A percentile compares a stretch with the other conserved stretches of the same genome.
phyloP scores from a whole-genome alignment of 2,888 invertebrate genomes.

The Ichneumoninae sp. region DNA sequence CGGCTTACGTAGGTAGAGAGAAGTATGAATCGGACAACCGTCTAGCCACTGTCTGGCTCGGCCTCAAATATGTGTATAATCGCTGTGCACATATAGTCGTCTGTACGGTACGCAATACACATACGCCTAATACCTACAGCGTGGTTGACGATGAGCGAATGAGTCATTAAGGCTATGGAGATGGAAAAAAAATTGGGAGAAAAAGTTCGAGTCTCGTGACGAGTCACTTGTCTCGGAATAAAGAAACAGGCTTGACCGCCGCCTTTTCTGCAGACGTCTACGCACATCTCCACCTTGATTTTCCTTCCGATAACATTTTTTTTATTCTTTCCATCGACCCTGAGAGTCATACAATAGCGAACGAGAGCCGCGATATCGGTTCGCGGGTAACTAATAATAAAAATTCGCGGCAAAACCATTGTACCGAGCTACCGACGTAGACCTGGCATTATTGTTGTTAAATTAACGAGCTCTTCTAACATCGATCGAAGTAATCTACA shows the following conservation, averaged over 20 bases:
- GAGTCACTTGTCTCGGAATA: slow-evolving; percentile 23
- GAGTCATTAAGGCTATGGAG: slow-evolving; percentile 61
- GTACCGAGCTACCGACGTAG: too few species aligned
- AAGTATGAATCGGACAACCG: slow-evolving; percentile 71
- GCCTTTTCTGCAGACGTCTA: background rate
- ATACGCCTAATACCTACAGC: slow-evolving; percentile 29
- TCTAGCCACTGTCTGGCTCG: slow-evolving; percentile 75
- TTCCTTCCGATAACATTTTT: background rate
- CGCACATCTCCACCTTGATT: background rate
- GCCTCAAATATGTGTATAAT: slow-evolving; percentile 53
- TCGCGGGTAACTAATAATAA: too few species aligned
- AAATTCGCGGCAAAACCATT: too few species aligned
- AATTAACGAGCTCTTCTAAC: too few species aligned
- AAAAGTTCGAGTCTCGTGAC: slow-evolving; percentile 29
- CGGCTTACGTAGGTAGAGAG: slow-evolving; percentile 62
- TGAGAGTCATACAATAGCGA: too few species aligned
- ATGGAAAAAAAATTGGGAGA: slow-evolving; percentile 31
- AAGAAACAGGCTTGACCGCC: slow-evolving; percentile 14
- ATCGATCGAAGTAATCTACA: too few species aligned
- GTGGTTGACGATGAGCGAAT: slow-evolving; percentile 60
- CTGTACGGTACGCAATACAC: background rate
- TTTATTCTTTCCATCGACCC: background rate
- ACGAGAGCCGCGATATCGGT: too few species aligned
- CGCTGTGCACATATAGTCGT: background rate
- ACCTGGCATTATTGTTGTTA: too few species aligned